Evolutionary conservation across 2,888 invertebrate genomes (phyloP), one percentile per base, ranked within the genome.

Genomic region (Catonia carolina): DNA sequence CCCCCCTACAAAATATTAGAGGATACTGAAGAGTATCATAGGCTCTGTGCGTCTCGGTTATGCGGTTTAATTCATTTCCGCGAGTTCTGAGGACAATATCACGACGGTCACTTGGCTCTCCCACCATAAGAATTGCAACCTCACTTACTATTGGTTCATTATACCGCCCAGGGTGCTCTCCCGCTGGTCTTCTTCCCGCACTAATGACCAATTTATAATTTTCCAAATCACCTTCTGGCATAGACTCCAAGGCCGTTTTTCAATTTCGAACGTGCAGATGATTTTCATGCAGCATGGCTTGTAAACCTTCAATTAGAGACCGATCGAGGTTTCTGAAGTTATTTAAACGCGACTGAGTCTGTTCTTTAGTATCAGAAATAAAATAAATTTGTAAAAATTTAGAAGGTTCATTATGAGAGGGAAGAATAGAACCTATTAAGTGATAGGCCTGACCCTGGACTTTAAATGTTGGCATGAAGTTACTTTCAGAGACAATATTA

Each of bases 1-100:
- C 58, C 7, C 65, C 67, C 31, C 47, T 45, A 27, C 64, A 66
- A 56, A 69, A 72, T 20, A 70, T 61, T 0, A 73, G 15, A 0
- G 69, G 69, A 62, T 75, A 74, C 61, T 70, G 68, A 47, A 73
- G 63, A 2, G 72, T 68, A 63, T 73, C 72, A 60, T 62, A 63
- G 2, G 53, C 58, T n/a, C 60, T 42, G 41, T 62, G 59, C 14
- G 61, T 59, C 31, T 66, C 63, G 4, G 35, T 10, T 15, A 68
- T 60, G 2, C 47, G 27, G 22, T 39, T 2, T 2, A 52, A 2
- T 8, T 12, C 4, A 12, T 7, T 14, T 10, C 23, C 27, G 5
- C 31, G 4, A 4, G 27, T 2, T 22, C 27, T 4, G 12, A 49
- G 31, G 14, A 49, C 14, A 7, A 49, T 49, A 31, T 49, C 27